Evolutionary conservation across 2,797 vertebrate genomes (phyloP).

Genomic region (Neosilurus hyrtlii): DNA sequence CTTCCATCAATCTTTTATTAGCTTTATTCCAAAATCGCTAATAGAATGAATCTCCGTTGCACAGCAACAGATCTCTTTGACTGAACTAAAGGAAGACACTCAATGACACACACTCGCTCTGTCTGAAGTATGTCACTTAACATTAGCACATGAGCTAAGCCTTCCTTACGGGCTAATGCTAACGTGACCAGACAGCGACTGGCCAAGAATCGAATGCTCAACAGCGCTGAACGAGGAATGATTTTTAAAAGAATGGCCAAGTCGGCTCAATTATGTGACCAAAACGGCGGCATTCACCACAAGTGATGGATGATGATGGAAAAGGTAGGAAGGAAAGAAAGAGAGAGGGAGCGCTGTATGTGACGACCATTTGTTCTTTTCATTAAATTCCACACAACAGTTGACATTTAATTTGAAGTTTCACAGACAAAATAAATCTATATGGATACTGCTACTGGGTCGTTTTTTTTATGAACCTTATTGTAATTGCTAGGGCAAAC

Average conservation of each 20-base stretch:
- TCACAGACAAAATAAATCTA: not conserved
- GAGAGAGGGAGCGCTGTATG: not conserved
- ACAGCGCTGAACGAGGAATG: not conserved
- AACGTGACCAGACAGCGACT: not conserved
- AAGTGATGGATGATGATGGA: not conserved
- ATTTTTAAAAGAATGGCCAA: not conserved
- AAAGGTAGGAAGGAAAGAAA: not conserved
- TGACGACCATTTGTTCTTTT: not conserved
- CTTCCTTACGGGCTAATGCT: constrained; percentile 44
- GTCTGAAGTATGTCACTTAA: constrained; percentile 68
- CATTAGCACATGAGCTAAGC: constrained; percentile 65
- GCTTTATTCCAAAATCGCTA: not conserved
- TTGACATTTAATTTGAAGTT: not conserved
- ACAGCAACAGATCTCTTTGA: constrained; percentile 56
- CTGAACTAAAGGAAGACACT: constrained; percentile 62
- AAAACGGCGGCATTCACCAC: not conserved
- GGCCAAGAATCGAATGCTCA: not conserved
- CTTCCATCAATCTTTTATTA: too few relatives aligned
- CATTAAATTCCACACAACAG: not conserved
- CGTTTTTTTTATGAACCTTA: not conserved
- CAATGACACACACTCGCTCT: constrained; percentile 67
- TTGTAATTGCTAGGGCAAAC: not conserved
- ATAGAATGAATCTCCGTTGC: constrained; percentile 27
- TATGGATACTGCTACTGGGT: not conserved
- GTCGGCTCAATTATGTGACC: not conserved